phyloP scores from a whole-genome alignment of 2,888 invertebrate genomes.

The Selenia dentaria region DNA sequence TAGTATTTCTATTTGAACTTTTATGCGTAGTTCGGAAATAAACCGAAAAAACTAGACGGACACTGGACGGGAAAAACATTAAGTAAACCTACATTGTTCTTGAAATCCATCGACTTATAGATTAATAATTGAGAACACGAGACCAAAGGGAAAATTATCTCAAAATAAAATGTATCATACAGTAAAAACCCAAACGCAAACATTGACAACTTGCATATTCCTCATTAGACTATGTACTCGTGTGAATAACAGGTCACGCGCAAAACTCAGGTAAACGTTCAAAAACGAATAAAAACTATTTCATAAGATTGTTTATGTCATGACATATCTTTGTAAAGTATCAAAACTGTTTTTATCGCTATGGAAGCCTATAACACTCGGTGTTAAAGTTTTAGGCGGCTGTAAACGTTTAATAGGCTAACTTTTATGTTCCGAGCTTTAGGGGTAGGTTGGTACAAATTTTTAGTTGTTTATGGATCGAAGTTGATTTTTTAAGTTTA shows the following conservation, averaged over 20 bases:
- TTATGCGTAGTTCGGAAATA: too few species aligned
- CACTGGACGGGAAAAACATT: too few species aligned
- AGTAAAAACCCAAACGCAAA: not conserved
- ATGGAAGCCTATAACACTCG: conserved; percentile 39
- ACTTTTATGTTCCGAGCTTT: conserved; percentile 64
- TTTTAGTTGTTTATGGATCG: too few species aligned
- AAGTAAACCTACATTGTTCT: too few species aligned
- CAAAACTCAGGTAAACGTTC: conserved; percentile 32
- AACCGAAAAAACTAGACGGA: too few species aligned
- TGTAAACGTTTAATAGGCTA: conserved; percentile 79
- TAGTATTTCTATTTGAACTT: too few species aligned
- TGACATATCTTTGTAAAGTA: conserved; percentile 42
- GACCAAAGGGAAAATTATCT: too few species aligned
- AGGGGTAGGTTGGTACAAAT: conserved; percentile 39
- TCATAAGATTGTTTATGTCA: conserved; percentile 34
- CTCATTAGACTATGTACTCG: not conserved
- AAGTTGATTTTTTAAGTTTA: too few species aligned
- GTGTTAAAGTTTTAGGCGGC: conserved; percentile 52
- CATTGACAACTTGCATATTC: not conserved
- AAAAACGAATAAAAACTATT: conserved; percentile 36
- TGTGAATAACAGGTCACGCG: too few species aligned
- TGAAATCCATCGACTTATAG: too few species aligned
- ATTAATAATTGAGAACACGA: too few species aligned
- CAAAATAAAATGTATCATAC: too few species aligned
- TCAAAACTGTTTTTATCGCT: conserved; percentile 49